Percentiles rank a stretch among this genome's conserved stretches.
phyloP scores from a whole-genome alignment of 1,140 invertebrate genomes.

The Anastatus disparis region DNA sequence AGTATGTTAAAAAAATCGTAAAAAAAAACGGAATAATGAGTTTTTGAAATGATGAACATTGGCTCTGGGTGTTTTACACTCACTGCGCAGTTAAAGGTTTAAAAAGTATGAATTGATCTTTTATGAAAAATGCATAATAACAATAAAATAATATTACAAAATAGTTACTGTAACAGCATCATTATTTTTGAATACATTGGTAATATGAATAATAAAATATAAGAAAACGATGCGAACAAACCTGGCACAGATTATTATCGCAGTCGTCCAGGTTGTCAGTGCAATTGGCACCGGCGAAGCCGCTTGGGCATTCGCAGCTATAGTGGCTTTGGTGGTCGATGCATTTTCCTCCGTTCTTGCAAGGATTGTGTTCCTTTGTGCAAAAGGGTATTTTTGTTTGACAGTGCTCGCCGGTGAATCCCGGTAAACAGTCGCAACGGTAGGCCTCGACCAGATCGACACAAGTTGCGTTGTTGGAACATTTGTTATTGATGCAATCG shows the following conservation, averaged over 20 bases:
- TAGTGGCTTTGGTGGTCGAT: constrained; percentile 89
- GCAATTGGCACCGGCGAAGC: constrained; percentile 93
- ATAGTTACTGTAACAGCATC: too few relatives aligned
- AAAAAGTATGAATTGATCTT: too few relatives aligned
- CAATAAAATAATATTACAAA: too few relatives aligned
- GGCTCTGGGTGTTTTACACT: too few relatives aligned
- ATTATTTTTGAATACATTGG: too few relatives aligned
- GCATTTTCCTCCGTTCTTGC: constrained; percentile 91
- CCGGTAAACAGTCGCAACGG: constrained; percentile 83
- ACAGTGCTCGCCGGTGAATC: constrained; percentile 90
- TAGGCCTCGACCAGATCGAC: constrained; percentile 87
- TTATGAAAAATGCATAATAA: too few relatives aligned
- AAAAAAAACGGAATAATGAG: too few relatives aligned
- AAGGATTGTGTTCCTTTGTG: constrained; percentile 86
- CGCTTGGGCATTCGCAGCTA: constrained; percentile 89
- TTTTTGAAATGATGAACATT: too few relatives aligned
- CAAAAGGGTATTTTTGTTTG: constrained; percentile 94
- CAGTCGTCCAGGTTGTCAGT: constrained; percentile 93
- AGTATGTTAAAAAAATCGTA: too few relatives aligned
- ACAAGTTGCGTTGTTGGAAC: constrained; percentile 92
- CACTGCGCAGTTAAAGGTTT: too few relatives aligned
- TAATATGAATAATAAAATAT: background rate
- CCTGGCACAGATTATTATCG: constrained; percentile 90
- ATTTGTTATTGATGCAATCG: constrained; percentile 84
- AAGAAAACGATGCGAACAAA: constrained; percentile 53